Evolutionary conservation across 2,888 invertebrate genomes (phyloP).

Genomic region (Amblyjoppa fuscipennis): DNA sequence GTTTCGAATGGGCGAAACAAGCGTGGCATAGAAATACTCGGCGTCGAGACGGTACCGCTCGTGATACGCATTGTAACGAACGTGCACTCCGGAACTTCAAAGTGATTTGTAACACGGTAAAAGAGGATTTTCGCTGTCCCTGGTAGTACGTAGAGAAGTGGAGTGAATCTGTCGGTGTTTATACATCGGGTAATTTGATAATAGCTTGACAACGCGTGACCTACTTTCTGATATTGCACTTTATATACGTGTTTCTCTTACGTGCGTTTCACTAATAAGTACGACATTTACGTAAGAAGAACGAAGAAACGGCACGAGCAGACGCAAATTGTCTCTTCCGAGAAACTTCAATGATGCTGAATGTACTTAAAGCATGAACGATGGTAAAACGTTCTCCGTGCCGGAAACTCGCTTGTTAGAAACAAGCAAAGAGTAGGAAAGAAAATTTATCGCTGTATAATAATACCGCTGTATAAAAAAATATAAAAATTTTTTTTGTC

Average conservation of each 20-base stretch:
- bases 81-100: constrained; percentile 67
- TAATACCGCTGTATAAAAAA: too few relatives aligned
- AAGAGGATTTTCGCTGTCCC: constrained; percentile 23
- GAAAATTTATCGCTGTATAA: too few relatives aligned
- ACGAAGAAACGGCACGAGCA: background rate
- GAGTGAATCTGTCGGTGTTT: constrained; percentile 58
- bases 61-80: constrained; percentile 60
- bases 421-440: too few relatives aligned
- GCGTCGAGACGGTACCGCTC: too few relatives aligned
- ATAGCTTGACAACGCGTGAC: constrained; percentile 71
- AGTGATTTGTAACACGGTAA: constrained; percentile 63
- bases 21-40: too few relatives aligned
- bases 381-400: background rate
- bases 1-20: too few relatives aligned
- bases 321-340: background rate
- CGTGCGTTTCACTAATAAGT: constrained; percentile 21
- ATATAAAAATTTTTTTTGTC: too few relatives aligned
- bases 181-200: constrained; percentile 71
- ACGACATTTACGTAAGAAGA: background rate
- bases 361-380: background rate
- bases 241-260: constrained; percentile 29
- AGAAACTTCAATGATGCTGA: background rate
- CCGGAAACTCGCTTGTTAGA: background rate
- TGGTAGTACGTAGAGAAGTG: constrained; percentile 32
- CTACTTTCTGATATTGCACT: constrained; percentile 67